Evolutionary conservation across 2,888 invertebrate species (phyloP), one percentile per base, ranked within the genome.

Genomic region (Dryomyza anilis): DNA sequence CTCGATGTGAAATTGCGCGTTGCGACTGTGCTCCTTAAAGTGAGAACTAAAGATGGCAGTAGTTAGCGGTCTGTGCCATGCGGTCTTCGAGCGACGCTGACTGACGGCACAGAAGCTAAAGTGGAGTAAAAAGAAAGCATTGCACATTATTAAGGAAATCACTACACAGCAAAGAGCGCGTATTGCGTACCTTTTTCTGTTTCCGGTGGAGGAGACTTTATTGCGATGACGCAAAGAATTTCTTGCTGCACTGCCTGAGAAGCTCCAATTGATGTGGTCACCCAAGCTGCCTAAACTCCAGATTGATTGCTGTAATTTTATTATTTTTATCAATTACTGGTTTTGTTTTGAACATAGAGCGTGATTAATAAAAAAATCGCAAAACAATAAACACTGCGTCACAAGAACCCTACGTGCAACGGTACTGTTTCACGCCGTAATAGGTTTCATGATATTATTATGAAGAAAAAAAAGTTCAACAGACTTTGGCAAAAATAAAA

Each of bases 11-110:
- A 88, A 91, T 66, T 87, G 85, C 16, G 77, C 75, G 71, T 74
- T 78, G 52, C 87, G 86, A 70, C 87, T 88, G 59, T 91, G 87
- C 60, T 76, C 73, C 76, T 91, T 91, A 81, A 95, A 96, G 83
- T 95, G 94, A 64, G 96, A 95, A 69, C 94, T 86, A 84, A 96
- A 96, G 72, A 92, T 87, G 23, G 92, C 89, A 83, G 95, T 94
- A 72, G 90, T 88, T 75, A 91, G 88, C 50, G 93, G 89, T 23
- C 94, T 90, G 2, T 94, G 94, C 91, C 93, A 94, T 69, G 89
- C 87, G 43, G 94, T 93, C 83, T 92, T 93, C 68, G 76, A 76
- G 58, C 78, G 77, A 27, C 71, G 69, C 30, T 71, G 70, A 45
- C 73, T 76, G 55, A 73, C 66, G 25, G 75, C 72, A 48, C 70